Percentiles rank a stretch among this genome's conserved stretches.
These are phyloP conservation scores for Cyprinodon tularosa DNA, from an alignment of 2,113 vertebrate species.

Conservation along the genomic window DNA sequence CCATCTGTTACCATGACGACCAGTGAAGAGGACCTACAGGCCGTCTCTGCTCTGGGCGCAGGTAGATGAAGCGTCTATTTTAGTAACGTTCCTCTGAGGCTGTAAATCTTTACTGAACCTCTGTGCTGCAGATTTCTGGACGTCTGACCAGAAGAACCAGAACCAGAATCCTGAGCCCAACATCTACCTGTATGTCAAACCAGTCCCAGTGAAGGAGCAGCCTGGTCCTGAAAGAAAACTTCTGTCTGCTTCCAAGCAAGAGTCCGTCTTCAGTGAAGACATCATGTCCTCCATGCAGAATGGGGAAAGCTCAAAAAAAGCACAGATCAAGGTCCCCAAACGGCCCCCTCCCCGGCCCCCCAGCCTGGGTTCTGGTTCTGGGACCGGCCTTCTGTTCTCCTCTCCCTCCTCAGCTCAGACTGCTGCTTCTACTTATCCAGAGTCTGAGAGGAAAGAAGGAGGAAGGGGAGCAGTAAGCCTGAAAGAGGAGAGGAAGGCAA, in stretches of 20 bases:
- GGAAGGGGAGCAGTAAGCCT: slow-evolving; percentile 39
- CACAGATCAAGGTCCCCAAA: slow-evolving; percentile 65
- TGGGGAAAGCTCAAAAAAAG: slow-evolving; percentile 42
- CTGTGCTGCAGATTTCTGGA: slow-evolving; percentile 88
- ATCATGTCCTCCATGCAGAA: slow-evolving; percentile 42
- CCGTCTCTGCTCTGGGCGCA: slow-evolving; percentile 86
- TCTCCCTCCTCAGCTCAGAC: not conserved
- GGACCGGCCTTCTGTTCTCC: slow-evolving; percentile 49
- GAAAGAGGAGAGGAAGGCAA: slow-evolving; percentile 57
- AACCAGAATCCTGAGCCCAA: slow-evolving; percentile 15
- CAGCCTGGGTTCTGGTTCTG: slow-evolving; percentile 53
- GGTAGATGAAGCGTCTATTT: slow-evolving; percentile 74
- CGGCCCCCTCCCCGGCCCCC: slow-evolving; percentile 81
- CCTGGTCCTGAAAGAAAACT: slow-evolving; percentile 45
- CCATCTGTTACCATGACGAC: slow-evolving; percentile 84
- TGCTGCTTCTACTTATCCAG: slow-evolving; percentile 1
- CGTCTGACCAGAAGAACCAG: slow-evolving; percentile 77
- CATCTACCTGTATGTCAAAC: slow-evolving; percentile 88
- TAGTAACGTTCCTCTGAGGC: not conserved
- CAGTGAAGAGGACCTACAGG: slow-evolving; percentile 86
- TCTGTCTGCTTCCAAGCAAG: slow-evolving; percentile 43
- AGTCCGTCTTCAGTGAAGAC: slow-evolving; percentile 24
- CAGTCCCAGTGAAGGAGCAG: slow-evolving; percentile 87
- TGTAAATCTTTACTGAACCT: not conserved
- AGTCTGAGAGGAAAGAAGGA: slow-evolving; percentile 71